Base-by-base conservation (phyloP, 92 coral and sea anemone genomes). In the Virgularia gustaviana region DNA sequence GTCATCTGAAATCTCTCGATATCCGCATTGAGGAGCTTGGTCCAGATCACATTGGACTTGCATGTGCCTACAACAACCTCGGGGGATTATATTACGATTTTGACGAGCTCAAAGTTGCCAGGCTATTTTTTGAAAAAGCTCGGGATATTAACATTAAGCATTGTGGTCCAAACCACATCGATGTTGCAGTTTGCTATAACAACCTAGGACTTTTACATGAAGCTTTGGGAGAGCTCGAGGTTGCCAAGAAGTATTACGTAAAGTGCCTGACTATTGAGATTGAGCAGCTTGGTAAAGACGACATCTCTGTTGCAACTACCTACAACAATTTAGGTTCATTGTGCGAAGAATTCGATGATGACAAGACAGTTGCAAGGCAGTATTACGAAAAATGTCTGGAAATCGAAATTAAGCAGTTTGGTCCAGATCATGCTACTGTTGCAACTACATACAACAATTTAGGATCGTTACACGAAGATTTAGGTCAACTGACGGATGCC, bases 401-500 rank as follows among this genome's bases (percentile, higher is more conserved):
- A 3, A 66, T 30, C 33, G 53, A 56, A 23, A 25, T 15, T 12
- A 11, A 22, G n/a, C 54, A 27, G 30, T 44, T 24, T 23, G 54
- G 27, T 1, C 44, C 49, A 12, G 32, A 8, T 20, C 54, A 35
- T 23, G 2, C 15, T 38, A 44, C 38, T 66, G 60, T 66, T 22
- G 62, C 32, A 32, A 37, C 71, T 11, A 15, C 45, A 32, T 63
- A 33, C 56, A 43, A 43, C 51, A 63, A 63, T 28, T 34, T 63
- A 30, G 71, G 45, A 30, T 77, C 87, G 7, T 34, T 71, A 8
- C 33, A 44, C n/a, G 52, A 39, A 18, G 79, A 75, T 4, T 60
- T 75, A 23, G 49, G 42, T 32, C 41, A 75, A 19, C 47, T 18
- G 22, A 27, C 57, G 33, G 75, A 62, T 34, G 79, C 79, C 45